Evolutionary conservation across 2,888 invertebrate species (phyloP).

Genomic region (Lasioglossum villosulum): DNA sequence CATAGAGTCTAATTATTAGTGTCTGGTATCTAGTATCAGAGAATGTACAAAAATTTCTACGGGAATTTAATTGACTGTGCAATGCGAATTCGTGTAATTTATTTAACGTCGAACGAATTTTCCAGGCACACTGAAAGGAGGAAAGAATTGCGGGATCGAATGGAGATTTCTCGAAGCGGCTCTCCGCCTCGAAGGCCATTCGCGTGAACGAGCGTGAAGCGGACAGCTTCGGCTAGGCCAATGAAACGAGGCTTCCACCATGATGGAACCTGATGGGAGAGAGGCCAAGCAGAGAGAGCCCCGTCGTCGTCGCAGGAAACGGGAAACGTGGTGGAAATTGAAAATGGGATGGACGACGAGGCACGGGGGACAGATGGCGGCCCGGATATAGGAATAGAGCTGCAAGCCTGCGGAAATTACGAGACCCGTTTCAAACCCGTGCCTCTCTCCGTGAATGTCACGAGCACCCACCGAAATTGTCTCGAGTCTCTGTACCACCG

Average conservation of each 20-base stretch:
- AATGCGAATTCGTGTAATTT: background rate
- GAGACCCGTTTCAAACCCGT: conserved; percentile 54
- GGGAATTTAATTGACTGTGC: background rate
- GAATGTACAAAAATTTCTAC: background rate
- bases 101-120: background rate
- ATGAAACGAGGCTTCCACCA: conserved; percentile 50
- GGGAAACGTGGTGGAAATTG: conserved; percentile 84
- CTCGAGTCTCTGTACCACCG: background rate
- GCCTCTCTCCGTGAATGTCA: conserved; percentile 16
- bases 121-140: background rate
- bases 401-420: conserved; percentile 72
- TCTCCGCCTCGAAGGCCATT: background rate
- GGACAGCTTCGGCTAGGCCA: conserved; percentile 38
- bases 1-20: background rate
- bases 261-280: conserved; percentile 50
- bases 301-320: conserved; percentile 78
- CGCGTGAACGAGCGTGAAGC: conserved; percentile 30
- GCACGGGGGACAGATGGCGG: conserved; percentile 67
- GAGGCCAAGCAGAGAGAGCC: conserved; percentile 37
- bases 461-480: background rate
- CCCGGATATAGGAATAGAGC: conserved; percentile 74
- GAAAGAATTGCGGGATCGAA: background rate
- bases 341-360: conserved; percentile 82
- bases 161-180: background rate
- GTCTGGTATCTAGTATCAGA: background rate